Percentiles rank a stretch among this genome's conserved stretches.
These are phyloP conservation scores for Dendrolimus punctatus DNA, from an alignment of 1,140 invertebrate genomes.

Conservation along the genomic window DNA sequence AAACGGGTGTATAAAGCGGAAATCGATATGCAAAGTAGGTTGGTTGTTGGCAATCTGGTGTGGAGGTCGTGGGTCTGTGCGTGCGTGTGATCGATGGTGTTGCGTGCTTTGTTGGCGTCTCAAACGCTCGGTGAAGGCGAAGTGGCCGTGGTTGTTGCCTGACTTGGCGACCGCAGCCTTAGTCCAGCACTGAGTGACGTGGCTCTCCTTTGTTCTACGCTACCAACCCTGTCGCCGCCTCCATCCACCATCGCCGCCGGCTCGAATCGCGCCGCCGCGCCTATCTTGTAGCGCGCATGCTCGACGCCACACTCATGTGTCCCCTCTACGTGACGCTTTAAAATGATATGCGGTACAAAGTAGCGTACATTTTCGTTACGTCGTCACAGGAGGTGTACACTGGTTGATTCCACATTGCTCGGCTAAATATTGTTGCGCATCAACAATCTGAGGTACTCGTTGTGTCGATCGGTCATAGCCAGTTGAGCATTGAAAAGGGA, in stretches of 20 bases:
- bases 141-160: conserved; percentile 4
- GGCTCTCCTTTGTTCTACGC: conserved; percentile 47
- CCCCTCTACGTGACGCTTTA: conserved; percentile 46
- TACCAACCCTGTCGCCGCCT: conserved; percentile 24
- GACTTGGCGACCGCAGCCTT: conserved; percentile 18
- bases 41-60: conserved; percentile 22
- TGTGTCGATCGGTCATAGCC: conserved; percentile 26
- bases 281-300: conserved; percentile 50
- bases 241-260: conserved; percentile 27
- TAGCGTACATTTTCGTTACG: conserved; percentile 26
- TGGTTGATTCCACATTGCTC: conserved; percentile 18
- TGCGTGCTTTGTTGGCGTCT: conserved; percentile 38
- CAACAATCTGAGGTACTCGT: conserved; percentile 10
- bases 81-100: conserved; percentile 59
- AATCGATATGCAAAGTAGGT: conserved; percentile 44
- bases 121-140: conserved; percentile 25
- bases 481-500: conserved; percentile 42
- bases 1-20: conserved; percentile 6
- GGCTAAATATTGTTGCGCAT: conserved; percentile 14
- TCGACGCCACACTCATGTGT: conserved; percentile 31
- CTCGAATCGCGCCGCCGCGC: conserved; percentile 40
- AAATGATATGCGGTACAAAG: conserved; percentile 39
- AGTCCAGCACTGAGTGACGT: conserved; percentile 30
- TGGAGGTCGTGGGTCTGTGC: conserved; percentile 40
- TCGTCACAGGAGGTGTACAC: conserved; percentile 23